phyloP scores from a whole-genome alignment of 2,113 vertebrate species.

The Hydropotes inermis region DNA sequence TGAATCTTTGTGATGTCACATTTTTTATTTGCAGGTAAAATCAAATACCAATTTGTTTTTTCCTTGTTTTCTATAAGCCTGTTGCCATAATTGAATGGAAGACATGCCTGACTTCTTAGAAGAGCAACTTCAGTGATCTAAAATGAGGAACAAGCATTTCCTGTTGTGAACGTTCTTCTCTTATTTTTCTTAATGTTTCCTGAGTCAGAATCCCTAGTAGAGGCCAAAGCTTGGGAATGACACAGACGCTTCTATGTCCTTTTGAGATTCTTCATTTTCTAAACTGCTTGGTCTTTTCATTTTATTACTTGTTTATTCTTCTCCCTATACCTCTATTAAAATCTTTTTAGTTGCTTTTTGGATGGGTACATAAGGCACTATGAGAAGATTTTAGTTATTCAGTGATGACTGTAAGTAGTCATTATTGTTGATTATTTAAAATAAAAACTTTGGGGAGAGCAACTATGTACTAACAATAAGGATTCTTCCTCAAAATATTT shows the following conservation, averaged over 20 bases:
- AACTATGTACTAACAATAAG: not conserved
- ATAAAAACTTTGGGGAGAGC: not conserved
- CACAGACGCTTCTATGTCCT: not conserved
- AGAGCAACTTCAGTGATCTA: not conserved
- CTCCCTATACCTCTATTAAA: not conserved
- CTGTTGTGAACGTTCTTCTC: not conserved
- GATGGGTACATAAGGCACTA: not conserved
- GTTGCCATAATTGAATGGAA: not conserved
- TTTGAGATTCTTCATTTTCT: not conserved
- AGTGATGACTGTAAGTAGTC: not conserved
- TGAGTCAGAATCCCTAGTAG: not conserved
- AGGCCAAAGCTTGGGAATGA: not conserved
- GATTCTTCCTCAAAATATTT: not conserved
- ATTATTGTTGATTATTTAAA: not conserved
- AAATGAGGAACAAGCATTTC: not conserved
- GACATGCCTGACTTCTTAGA: not conserved
- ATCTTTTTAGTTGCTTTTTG: not conserved
- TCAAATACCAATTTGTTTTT: not conserved
- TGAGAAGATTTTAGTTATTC: not conserved
- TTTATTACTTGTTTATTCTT: not conserved
- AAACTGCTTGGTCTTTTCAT: not conserved
- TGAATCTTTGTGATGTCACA: not conserved
- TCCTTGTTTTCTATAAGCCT: not conserved
- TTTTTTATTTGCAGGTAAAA: not conserved
- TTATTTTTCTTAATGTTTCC: not conserved